Evolutionary conservation across 1,140 invertebrate genomes (phyloP), one percentile per base, ranked within the genome.

Genomic region (Caerostris darwini): DNA sequence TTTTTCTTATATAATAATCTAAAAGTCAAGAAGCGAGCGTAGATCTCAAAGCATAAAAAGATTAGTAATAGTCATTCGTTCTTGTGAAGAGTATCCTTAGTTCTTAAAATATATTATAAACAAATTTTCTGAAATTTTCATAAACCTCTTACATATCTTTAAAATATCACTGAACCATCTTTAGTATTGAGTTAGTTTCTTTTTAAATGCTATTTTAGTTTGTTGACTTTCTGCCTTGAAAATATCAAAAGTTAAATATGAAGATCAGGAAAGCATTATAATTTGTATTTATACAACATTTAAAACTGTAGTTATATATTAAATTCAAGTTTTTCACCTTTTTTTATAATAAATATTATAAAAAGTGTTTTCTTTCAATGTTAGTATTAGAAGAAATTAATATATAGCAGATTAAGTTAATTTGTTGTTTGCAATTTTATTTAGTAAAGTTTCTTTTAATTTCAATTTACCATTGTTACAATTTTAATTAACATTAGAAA

Each of bases 51-150:
- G 96, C 96, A 95, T 96, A 57, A 97, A 97, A 95, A 96, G 98
- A 64, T 96, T 98, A 5, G 97, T 98, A 8, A 97, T 99, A 81
- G 98, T 98, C 96, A 96, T 98, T 59, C 96, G 98, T 81, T 97
- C 97, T 95, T 96, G 96, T 94, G 97, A 97, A 81, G 97, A 98
- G 97, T 98, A 97, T 96, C 96, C 96, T 96, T 96, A 95, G n/a
- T 81, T 59, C 58, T 19, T 86, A 34, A 54, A n/a, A 90, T 71
- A 3, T 12, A n/a, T 8, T 71, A 10, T 17, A 12, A 88, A 7
- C 58, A 87, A n/a, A 61, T 54, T 56, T 3, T 17, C 10, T 87
- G 10, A 14, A 54, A 5, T 59, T 61, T 87, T 17, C 14, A 59
- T 59, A 58, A 14, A 87, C 14, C 6, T 61, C 61, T 87, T 61